These are phyloP conservation scores for Montipora foliosa DNA, from an alignment of 64 coral and sea anemone genomes.

Conservation along the genomic window DNA sequence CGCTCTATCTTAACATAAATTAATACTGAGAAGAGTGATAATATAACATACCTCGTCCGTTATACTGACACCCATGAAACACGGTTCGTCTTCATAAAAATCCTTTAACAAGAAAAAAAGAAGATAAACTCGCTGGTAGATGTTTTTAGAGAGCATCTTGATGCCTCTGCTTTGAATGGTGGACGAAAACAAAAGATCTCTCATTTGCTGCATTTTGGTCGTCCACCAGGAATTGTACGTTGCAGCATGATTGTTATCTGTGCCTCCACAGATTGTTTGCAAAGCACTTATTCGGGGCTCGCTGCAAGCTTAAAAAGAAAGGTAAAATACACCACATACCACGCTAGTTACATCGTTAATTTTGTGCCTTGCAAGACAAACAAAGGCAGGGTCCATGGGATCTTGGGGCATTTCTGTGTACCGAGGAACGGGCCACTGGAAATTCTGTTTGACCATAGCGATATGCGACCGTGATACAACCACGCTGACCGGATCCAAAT, in stretches of 20 bases:
- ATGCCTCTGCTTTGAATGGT: no score
- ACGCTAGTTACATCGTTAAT: constrained; percentile 88
- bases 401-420: constrained; percentile 65
- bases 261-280: no score
- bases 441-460: constrained; percentile 87
- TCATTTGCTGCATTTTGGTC: no score
- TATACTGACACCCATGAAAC: constrained; percentile 85
- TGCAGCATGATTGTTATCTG: no score
- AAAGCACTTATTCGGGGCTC: no score
- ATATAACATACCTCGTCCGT: constrained; percentile 82
- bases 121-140: background rate
- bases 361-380: constrained; percentile 79
- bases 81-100: constrained; percentile 79
- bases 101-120: constrained; percentile 62
- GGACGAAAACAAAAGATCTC: no score
- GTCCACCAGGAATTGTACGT: no score
- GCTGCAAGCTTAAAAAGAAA: background rate
- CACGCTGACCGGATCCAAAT: constrained; percentile 66
- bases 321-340: constrained; percentile 55
- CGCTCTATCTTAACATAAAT: background rate
- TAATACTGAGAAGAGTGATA: background rate
- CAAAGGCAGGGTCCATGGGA: constrained; percentile 78
- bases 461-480: constrained; percentile 85
- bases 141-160: no score
- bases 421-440: constrained; percentile 92